Conservation (phyloP, 2,797 vertebrate species). For the Yasuhikotakia modesta region DNA sequence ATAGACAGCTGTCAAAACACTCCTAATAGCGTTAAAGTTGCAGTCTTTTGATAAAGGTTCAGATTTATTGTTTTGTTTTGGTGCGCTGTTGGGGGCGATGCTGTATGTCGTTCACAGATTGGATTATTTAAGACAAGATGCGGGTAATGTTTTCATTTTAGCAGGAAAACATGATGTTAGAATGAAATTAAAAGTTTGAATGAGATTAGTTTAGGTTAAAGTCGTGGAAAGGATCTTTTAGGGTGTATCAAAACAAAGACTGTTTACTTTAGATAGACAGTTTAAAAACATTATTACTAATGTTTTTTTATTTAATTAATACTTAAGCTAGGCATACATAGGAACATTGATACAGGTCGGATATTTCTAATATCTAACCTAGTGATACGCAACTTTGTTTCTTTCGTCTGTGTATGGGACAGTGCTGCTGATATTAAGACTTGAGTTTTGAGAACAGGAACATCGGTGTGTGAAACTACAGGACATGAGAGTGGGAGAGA, state of each 20-base stretch:
- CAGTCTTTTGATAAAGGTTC: not conserved
- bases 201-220: not conserved
- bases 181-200: not conserved
- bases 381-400: no score
- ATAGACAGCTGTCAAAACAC: constrained; percentile 6
- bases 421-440: not conserved
- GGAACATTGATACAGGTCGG: no score
- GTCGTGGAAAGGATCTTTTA: not conserved
- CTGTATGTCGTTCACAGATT: no score
- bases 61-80: constrained; percentile 17
- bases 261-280: constrained; percentile 6
- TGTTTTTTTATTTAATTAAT: no score
- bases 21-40: not conserved
- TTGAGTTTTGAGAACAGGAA: no score
- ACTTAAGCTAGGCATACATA: not conserved
- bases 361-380: no score
- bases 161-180: not conserved
- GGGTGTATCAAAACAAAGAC: constrained; percentile 1
- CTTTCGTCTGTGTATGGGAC: not conserved
- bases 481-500: no score
- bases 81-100: not conserved
- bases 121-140: not conserved
- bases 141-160: not conserved
- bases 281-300: constrained; percentile 16
- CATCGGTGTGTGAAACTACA: no score